phyloP scores from a whole-genome alignment of 2,888 invertebrate species.

The Balanococcus diminutus region DNA sequence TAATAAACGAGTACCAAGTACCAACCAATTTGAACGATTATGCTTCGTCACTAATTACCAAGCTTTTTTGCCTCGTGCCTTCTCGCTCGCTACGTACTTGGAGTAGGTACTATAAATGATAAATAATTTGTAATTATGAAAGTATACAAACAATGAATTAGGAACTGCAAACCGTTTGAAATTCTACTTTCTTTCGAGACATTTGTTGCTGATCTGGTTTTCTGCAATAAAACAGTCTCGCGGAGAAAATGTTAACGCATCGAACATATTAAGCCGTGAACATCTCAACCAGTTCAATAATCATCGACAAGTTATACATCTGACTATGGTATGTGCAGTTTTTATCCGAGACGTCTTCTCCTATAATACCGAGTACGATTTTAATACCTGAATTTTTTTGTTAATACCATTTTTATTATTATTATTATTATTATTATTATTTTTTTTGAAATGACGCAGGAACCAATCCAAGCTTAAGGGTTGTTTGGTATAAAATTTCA shows the following conservation, averaged over 20 bases:
- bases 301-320: slow-evolving; percentile 3
- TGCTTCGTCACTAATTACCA: slow-evolving; percentile 32
- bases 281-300: slow-evolving; percentile 35
- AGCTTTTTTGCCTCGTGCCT: neutral
- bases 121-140: slow-evolving; percentile 38
- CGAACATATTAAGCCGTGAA: slow-evolving; percentile 20
- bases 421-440: neutral
- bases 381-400: no score
- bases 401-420: neutral
- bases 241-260: slow-evolving; percentile 20
- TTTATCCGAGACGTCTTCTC: neutral
- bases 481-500: neutral
- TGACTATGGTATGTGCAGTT: neutral
- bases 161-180: slow-evolving; percentile 3
- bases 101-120: slow-evolving; percentile 1
- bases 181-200: slow-evolving; percentile 39
- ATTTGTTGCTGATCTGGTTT: slow-evolving; percentile 38
- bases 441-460: neutral
- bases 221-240: slow-evolving; percentile 37
- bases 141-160: slow-evolving; percentile 37
- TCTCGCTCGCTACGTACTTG: neutral
- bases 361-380: neutral
- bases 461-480: neutral
- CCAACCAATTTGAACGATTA: neutral
- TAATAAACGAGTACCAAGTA: slow-evolving; percentile 14